These are phyloP conservation scores for Paramormyrops hopkinsi DNA, from an alignment of 2,797 vertebrate species.

Conservation along the genomic window DNA sequence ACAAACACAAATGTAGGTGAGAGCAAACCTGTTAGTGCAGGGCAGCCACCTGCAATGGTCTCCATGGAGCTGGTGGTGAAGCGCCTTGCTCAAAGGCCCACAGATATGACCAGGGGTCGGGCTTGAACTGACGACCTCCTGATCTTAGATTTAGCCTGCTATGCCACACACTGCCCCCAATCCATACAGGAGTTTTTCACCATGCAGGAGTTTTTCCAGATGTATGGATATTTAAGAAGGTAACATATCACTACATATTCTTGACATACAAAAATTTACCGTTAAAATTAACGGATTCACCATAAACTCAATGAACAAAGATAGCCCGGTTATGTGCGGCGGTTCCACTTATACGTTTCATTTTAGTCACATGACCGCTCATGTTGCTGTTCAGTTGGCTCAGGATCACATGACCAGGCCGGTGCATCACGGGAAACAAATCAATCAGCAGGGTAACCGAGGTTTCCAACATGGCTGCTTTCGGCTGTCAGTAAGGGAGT, in stretches of 20 bases:
- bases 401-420: slow-evolving; percentile 36
- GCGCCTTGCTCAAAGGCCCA: background rate
- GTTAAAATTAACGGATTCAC: background rate
- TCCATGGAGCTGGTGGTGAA: background rate
- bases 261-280: background rate
- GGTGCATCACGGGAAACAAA: slow-evolving; percentile 50
- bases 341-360: background rate
- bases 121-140: background rate
- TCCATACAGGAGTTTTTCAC: background rate
- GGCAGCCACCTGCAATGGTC: background rate
- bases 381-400: background rate
- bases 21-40: background rate
- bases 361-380: background rate
- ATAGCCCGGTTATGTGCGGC: background rate
- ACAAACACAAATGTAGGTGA: background rate
- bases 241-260: background rate
- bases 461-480: slow-evolving; percentile 57
- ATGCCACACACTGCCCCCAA: background rate
- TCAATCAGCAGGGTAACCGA: slow-evolving; percentile 41
- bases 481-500: slow-evolving; percentile 45
- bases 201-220: background rate
- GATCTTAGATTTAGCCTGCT: background rate
- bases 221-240: background rate
- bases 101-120: background rate
- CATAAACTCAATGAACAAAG: background rate